phyloP scores from a whole-genome alignment of 2,888 invertebrate genomes.

The Heliconius aoede region DNA sequence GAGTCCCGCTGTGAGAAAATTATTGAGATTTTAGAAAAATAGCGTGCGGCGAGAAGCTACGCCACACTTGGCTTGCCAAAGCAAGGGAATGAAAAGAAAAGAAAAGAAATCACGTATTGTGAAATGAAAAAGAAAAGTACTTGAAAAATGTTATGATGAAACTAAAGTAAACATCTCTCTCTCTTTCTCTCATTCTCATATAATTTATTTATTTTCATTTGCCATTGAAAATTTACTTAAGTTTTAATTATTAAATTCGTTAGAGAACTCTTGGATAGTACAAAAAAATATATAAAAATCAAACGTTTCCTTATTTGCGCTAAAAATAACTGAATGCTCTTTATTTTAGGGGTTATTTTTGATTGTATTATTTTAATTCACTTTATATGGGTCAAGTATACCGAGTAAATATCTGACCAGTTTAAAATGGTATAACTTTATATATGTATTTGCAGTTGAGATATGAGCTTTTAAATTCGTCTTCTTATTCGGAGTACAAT shows the following conservation, averaged over 20 bases:
- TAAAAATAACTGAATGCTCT: background rate
- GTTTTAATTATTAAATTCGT: slow-evolving; percentile 16
- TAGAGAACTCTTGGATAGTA: slow-evolving; percentile 18
- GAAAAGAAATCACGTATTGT: background rate
- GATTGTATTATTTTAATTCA: slow-evolving; percentile 7
- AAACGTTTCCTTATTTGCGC: background rate
- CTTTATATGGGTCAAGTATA: slow-evolving; percentile 42
- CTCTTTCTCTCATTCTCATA: background rate
- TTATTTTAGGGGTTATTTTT: background rate
- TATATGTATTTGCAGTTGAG: slow-evolving; percentile 34
- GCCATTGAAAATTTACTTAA: slow-evolving; percentile 2
- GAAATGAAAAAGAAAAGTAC: no score
- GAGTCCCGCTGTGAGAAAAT: no score
- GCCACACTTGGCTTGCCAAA: background rate
- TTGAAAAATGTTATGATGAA: no score
- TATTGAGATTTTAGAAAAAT: no score
- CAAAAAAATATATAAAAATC: slow-evolving; percentile 15
- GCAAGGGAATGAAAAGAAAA: background rate
- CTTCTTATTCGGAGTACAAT: slow-evolving; percentile 34
- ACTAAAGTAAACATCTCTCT: no score
- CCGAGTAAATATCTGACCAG: slow-evolving; percentile 43
- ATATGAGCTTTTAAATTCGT: slow-evolving; percentile 37
- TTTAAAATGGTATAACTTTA: slow-evolving; percentile 44
- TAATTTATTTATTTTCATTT: slow-evolving; percentile 10
- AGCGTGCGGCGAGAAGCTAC: background rate